A percentile compares a stretch with the other conserved stretches of the same genome.
Conservation (phyloP, 2,797 vertebrate species). For the Mormyrus hasselquistii region DNA sequence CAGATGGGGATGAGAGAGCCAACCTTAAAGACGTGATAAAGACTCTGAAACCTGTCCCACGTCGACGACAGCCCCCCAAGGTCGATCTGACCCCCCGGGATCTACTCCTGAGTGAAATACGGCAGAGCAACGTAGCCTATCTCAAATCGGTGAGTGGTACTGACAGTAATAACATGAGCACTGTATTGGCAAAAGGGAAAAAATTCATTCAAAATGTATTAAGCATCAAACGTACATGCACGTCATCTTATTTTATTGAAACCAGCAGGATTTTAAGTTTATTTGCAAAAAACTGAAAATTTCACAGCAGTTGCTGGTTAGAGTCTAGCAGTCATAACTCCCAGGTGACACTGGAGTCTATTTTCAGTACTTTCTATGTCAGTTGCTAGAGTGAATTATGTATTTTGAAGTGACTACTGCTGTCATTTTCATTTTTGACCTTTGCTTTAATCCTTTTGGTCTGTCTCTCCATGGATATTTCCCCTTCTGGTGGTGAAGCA, state of each 20-base stretch:
- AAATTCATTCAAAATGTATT: not conserved
- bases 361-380: not conserved
- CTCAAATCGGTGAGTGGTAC: slow-evolving; percentile 81
- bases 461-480: not conserved
- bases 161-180: not conserved
- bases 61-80: slow-evolving; percentile 73
- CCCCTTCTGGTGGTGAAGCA: not conserved
- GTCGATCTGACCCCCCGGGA: slow-evolving; percentile 84
- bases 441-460: not conserved
- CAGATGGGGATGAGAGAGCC: slow-evolving; percentile 59
- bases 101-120: slow-evolving; percentile 80
- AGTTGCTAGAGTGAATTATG: not conserved
- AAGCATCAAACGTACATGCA: not conserved
- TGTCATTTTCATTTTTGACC: not conserved
- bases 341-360: slow-evolving; percentile 10
- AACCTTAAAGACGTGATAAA: slow-evolving; percentile 85
- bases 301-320: not conserved
- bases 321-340: not conserved
- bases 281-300: not conserved
- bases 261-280: not conserved
- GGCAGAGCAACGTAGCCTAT: slow-evolving; percentile 86
- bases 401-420: not conserved
- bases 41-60: slow-evolving; percentile 84
- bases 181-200: not conserved
- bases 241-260: not conserved